Percentiles rank a stretch among this genome's conserved stretches.
Conservation (phyloP, 2,797 vertebrate genomes). For the Ambastaia sidthimunki region DNA sequence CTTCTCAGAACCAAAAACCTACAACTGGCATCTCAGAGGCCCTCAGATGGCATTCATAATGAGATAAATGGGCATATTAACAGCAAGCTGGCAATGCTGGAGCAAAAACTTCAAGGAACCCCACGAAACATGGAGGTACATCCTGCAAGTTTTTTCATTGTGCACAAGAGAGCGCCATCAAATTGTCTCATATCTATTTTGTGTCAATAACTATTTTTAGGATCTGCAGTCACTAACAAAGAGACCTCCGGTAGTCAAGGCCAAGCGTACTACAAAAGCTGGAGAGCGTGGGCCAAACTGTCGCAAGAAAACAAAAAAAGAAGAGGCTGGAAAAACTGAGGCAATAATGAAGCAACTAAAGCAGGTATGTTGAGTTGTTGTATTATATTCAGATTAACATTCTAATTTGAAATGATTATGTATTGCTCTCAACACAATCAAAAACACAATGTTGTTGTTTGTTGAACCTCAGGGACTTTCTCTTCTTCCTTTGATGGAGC, state of each 20-base stretch:
- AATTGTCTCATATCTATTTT: background rate
- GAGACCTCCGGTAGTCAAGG: constrained; percentile 81
- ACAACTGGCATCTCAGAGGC: constrained; percentile 88
- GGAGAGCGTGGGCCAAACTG: constrained; percentile 87
- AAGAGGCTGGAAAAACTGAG: constrained; percentile 91
- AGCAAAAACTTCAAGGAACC: constrained; percentile 89
- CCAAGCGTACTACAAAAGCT: constrained; percentile 90
- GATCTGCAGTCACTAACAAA: constrained; percentile 83
- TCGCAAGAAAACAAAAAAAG: constrained; percentile 95
- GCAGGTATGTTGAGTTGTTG: constrained; percentile 79
- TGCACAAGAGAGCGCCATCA: background rate
- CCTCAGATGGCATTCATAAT: constrained; percentile 85
- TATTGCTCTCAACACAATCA: background rate
- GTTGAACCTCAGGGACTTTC: constrained; percentile 86
- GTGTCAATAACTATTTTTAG: constrained; percentile 59
- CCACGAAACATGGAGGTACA: constrained; percentile 91
- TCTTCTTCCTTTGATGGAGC: constrained; percentile 92
- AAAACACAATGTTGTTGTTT: background rate
- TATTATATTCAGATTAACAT: background rate
- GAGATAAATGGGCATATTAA: constrained; percentile 95
- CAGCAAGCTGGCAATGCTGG: constrained; percentile 84
- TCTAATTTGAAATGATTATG: background rate
- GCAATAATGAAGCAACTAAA: constrained; percentile 95
- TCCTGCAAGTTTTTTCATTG: background rate
- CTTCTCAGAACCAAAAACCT: constrained; percentile 93